A percentile compares a stretch with the other conserved stretches of the same genome.
phyloP scores from a whole-genome alignment of 2,113 vertebrate species.

The Lethenteron reissneri region DNA sequence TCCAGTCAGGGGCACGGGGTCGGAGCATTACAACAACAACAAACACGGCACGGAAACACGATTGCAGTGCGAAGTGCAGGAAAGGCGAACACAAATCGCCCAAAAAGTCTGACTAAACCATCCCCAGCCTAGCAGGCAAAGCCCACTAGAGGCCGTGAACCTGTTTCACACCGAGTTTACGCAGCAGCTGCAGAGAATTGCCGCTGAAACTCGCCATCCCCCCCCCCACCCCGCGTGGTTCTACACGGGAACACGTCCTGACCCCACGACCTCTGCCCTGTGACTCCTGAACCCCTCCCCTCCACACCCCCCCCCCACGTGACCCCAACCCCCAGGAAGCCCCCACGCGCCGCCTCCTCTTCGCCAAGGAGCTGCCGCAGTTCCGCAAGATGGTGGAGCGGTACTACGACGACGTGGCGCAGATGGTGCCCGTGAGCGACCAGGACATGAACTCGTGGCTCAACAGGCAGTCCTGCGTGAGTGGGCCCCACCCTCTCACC shows the following conservation, averaged over 20 bases:
- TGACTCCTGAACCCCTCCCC: background rate
- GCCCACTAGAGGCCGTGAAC: background rate
- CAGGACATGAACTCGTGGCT: constrained; percentile 1
- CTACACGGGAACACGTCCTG: background rate
- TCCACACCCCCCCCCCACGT: background rate
- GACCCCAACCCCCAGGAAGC: background rate
- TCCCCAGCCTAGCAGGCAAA: too few relatives aligned
- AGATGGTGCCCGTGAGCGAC: background rate
- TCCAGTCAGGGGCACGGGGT: too few relatives aligned
- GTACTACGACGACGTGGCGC: background rate
- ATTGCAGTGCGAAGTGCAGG: too few relatives aligned
- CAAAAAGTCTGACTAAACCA: too few relatives aligned
- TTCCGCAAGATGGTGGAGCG: background rate
- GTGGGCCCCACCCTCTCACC: too few relatives aligned
- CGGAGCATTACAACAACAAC: too few relatives aligned
- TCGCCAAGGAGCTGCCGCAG: constrained; percentile 1
- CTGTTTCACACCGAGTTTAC: background rate
- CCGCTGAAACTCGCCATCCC: background rate
- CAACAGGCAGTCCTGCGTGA: background rate
- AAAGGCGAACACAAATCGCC: too few relatives aligned
- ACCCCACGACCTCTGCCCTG: background rate
- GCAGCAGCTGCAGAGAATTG: background rate
- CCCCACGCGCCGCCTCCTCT: background rate
- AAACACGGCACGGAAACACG: too few relatives aligned
- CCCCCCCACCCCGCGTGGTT: background rate